phyloP scores from a whole-genome alignment of 2,113 vertebrate species.

The Oryzias melastigma region DNA sequence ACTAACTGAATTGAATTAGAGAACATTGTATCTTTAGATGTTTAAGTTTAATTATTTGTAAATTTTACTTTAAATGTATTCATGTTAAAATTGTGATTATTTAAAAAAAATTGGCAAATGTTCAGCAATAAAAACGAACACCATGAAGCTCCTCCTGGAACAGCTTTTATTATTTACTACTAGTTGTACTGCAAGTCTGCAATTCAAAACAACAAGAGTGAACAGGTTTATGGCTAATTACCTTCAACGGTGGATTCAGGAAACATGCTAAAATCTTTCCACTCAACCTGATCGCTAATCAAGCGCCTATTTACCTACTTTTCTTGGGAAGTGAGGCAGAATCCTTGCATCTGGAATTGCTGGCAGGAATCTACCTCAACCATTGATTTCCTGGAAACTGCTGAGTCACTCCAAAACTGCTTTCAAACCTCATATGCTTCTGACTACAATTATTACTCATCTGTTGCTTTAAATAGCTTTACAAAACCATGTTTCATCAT shows the following conservation, averaged over 20 bases:
- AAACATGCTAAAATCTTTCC: background rate
- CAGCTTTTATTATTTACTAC: background rate
- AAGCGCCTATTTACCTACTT: conserved; percentile 8
- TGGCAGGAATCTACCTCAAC: conserved; percentile 14
- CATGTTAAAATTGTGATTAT: too few species aligned
- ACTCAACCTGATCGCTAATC: conserved; percentile 10
- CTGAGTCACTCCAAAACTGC: conserved; percentile 13
- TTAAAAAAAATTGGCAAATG: too few species aligned
- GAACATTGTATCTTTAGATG: too few species aligned
- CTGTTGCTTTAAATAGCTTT: too few species aligned
- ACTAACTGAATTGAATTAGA: too few species aligned
- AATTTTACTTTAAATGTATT: too few species aligned
- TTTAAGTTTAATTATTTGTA: too few species aligned
- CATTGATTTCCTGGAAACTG: conserved; percentile 8
- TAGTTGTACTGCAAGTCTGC: background rate
- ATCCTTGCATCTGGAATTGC: conserved; percentile 27
- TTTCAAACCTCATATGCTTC: conserved; percentile 10
- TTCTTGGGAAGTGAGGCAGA: conserved; percentile 24
- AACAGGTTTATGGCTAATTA: background rate
- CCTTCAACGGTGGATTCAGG: background rate
- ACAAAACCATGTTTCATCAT: too few species aligned
- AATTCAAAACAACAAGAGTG: conserved; percentile 3
- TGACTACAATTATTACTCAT: too few species aligned
- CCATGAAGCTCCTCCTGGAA: too few species aligned
- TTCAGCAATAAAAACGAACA: too few species aligned